Evolutionary conservation across 92 coral and sea anemone species (phyloP), one percentile per base, ranked within the genome.

Genomic region (Bergia sp.): DNA sequence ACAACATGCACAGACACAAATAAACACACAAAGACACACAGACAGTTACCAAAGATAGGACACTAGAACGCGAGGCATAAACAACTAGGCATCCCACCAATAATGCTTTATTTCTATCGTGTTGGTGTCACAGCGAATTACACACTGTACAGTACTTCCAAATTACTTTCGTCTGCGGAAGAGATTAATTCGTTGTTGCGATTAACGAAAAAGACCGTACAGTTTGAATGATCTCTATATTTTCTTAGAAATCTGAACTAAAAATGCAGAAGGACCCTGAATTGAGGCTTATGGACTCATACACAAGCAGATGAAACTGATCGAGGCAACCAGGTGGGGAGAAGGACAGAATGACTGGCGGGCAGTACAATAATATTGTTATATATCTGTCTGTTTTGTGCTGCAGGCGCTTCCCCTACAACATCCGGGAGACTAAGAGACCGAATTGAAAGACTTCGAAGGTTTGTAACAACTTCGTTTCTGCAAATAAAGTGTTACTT

Each of bases 381-480:
- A 7, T 10, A 53, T 16, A 39, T 47, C 1, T 4, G 49, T 55
- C 81, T 40, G 39, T 38, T 73, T 41, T 41, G 49, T 85, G 36
- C 44, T 76, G 15, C 42, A 91, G 94, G 89, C 20, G 96, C 93
- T 41, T 92, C 96, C 4, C 96, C 99, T 3, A 92, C 95, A 2
- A 91, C 95, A 13, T 95, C 99, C 0, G 98, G 98, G 66, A 90
- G 98, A 82, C 83, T 96, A 83, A 94, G 94, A 29, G 95, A 95
- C 87, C 92, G 99, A 73, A 92, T 96, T 38, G 98, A 95, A 47
- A 86, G 94, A 73, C 92, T 96, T 37, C 92, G 95, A 87, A 86
- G 90, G 98, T 95, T 79, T 81, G 88, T 79, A 61, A 53, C 45
- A 37, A n/a, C 57, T 37, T 73, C 4, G 2, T 73, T 73, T 37